Evolutionary conservation across 1,140 invertebrate species (phyloP).

Genomic region (Drosophila nigromelanica): DNA sequence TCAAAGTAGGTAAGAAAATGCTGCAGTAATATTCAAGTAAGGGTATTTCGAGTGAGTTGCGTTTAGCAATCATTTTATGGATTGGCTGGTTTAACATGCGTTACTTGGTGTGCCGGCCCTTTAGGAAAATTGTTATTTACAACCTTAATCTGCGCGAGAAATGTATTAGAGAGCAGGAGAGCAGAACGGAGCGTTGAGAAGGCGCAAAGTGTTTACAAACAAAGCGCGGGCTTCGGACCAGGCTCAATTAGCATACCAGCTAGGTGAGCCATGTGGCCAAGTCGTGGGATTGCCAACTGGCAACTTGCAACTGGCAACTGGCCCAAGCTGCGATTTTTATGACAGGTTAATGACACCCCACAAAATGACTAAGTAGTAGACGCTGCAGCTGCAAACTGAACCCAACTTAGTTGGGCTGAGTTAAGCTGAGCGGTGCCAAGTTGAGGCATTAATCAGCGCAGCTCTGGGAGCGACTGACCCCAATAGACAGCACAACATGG

Average conservation of each 20-base stretch:
- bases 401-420: not conserved
- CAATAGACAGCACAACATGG: constrained; percentile 63
- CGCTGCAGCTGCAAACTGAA: constrained; percentile 23
- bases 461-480: constrained; percentile 55
- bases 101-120: constrained; percentile 40
- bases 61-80: constrained; percentile 11
- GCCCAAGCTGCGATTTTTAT: constrained; percentile 70
- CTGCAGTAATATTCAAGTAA: too few relatives aligned
- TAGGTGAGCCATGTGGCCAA: constrained; percentile 58
- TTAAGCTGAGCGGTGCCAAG: not conserved
- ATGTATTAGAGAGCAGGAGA: constrained; percentile 72
- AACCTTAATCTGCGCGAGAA: constrained; percentile 74
- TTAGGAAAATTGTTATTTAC: constrained; percentile 77
- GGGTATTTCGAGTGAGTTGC: constrained; percentile 54
- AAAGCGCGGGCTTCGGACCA: constrained; percentile 20
- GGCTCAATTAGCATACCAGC: constrained; percentile 76
- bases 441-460: constrained; percentile 64
- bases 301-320: not conserved
- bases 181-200: constrained; percentile 38
- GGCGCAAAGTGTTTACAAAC: constrained; percentile 72
- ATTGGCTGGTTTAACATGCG: constrained; percentile 49
- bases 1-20: too few relatives aligned
- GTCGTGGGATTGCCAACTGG: constrained; percentile 33
- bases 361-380: constrained; percentile 54
- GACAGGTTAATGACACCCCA: constrained; percentile 75